phyloP scores from a whole-genome alignment of 2,797 vertebrate genomes.

The Dallia pectoralis region DNA sequence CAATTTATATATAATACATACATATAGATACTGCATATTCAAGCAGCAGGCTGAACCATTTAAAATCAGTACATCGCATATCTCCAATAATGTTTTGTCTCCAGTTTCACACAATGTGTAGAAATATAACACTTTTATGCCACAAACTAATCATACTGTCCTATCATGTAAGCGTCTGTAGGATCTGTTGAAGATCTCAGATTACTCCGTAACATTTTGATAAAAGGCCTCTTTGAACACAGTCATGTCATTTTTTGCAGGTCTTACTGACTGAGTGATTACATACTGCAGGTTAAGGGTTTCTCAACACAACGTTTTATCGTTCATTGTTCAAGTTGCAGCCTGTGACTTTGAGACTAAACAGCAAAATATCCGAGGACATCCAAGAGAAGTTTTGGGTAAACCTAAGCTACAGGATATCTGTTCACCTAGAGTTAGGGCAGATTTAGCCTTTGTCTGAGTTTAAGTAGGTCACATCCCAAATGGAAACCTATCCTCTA shows the following conservation, averaged over 20 bases:
- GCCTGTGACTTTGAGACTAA: no score
- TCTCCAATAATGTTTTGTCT: no score
- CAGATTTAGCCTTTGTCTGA: not conserved
- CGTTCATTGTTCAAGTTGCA: no score
- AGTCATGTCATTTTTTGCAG: no score
- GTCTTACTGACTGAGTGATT: not conserved
- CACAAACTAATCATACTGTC: not conserved
- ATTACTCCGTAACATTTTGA: not conserved
- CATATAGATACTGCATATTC: no score
- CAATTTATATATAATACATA: no score
- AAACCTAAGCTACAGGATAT: not conserved
- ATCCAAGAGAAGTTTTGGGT: no score
- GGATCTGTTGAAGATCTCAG: not conserved
- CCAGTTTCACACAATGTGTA: not conserved
- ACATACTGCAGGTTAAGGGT: no score
- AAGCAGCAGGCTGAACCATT: no score
- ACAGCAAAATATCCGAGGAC: no score
- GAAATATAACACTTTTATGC: not conserved
- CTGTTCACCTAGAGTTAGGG: not conserved
- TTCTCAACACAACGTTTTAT: no score
- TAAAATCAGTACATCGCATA: no score
- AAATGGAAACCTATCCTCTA: not conserved
- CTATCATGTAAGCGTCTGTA: not conserved
- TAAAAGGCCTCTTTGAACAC: not conserved
- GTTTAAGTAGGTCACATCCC: not conserved